Evolutionary conservation across 2,797 vertebrate species (phyloP), one percentile per base, ranked within the genome.

Genomic region (Malacoctenus gilli): DNA sequence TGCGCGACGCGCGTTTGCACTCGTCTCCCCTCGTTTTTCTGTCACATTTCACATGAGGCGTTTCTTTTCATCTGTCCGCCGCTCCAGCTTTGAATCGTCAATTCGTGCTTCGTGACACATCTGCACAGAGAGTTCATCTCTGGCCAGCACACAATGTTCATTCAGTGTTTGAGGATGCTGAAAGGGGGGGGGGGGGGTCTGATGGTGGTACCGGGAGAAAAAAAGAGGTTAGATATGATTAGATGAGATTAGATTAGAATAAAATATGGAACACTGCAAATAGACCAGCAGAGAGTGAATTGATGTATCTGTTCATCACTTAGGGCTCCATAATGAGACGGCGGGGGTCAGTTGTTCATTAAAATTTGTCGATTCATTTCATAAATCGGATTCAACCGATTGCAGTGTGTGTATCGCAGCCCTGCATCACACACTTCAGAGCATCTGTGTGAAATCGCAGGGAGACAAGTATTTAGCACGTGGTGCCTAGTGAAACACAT

Each of bases 301-400:
- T 66, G 36, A 77, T 77, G 46, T 61, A 64, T 59, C 15, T 66
- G 56, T 19, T 78, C 48, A 55, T 70, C 51, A 53, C 53, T 56
- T 35, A 37, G 23, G 70, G 52, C 58, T 20, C 32, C 15, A 3
- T 38, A 56, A 72, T 56, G 44, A 60, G 61, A 62, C 55, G 48
- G 18, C 42, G 47, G 43, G 48, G 50, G 58, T 62, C 47, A 25
- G n/a, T 31, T 56, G 37, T 74, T 80, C 48, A 74, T 79, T 82
- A 58, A 76, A 74, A 73, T 70, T 37, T 36, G 67, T 73, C 9
- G 30, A 68, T 75, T 86, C 15, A 64, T 77, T 77, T 66, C 41
- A 62, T 78, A 67, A 59, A 75, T 70, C 68, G 37, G 20, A 76
- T 78, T 67, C 44, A 49, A 60, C 69, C 44, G 32, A 66, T 79